Evolutionary conservation across 2,113 vertebrate species (phyloP).

Genomic region (Paradisaea rubra): DNA sequence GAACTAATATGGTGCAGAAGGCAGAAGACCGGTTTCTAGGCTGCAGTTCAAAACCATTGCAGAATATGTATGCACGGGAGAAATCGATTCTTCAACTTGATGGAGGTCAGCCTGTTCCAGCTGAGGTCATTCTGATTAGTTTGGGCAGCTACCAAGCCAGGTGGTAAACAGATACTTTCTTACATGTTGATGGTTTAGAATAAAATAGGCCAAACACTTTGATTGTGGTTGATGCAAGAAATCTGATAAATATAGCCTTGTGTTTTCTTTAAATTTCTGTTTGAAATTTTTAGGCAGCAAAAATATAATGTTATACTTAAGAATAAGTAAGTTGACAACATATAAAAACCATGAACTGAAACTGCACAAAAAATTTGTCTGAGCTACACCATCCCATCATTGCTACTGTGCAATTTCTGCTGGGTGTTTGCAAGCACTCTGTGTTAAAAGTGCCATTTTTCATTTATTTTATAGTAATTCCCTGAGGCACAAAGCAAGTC

Average conservation of each 20-base stretch:
- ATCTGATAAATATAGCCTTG: neutral
- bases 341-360: neutral
- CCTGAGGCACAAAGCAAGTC: neutral
- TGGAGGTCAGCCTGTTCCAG: constrained; percentile 24
- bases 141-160: constrained; percentile 37
- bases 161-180: constrained; percentile 48
- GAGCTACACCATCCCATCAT: neutral
- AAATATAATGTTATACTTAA: neutral
- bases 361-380: neutral
- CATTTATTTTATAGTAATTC: neutral
- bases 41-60: constrained; percentile 6
- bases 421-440: neutral
- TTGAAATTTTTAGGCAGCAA: neutral
- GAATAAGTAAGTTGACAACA: neutral
- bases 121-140: constrained; percentile 41
- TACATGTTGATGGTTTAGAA: neutral
- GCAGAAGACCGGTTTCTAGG: neutral
- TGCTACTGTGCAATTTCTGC: neutral
- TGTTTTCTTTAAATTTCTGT: neutral
- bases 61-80: neutral
- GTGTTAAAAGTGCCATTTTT: neutral
- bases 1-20: neutral
- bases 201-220: neutral
- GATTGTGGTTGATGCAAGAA: neutral
- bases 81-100: constrained; percentile 6